phyloP scores from a whole-genome alignment of 2,888 invertebrate genomes.

The Polyommatus iphigenia region DNA sequence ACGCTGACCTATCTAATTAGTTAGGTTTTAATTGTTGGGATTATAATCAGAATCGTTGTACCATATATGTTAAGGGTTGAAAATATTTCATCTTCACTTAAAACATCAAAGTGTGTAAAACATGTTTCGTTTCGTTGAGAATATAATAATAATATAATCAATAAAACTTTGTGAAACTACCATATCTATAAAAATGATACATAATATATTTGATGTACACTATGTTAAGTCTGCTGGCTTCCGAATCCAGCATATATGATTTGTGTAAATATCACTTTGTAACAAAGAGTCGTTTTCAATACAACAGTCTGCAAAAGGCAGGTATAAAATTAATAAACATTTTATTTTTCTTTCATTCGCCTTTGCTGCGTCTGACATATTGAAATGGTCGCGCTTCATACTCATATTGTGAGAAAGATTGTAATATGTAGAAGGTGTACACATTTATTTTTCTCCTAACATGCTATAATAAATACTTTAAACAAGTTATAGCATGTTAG shows the following conservation, averaged over 20 bases:
- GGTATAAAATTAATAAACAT: background rate
- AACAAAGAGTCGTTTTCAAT: background rate
- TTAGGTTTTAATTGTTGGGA: background rate
- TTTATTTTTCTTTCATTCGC: background rate
- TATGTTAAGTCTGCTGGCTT: background rate
- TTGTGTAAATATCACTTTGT: background rate
- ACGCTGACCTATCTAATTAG: background rate
- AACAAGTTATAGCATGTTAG: too few species aligned
- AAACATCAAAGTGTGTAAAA: background rate
- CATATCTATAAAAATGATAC: background rate
- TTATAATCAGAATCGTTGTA: background rate
- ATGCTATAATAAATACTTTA: too few species aligned
- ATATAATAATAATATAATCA: too few species aligned
- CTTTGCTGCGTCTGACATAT: conserved; percentile 7
- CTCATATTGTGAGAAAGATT: background rate
- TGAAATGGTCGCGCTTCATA: background rate
- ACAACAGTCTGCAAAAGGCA: background rate
- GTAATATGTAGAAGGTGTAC: background rate
- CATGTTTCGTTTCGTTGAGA: too few species aligned
- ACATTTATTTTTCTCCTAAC: background rate
- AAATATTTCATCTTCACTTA: background rate
- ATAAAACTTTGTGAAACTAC: background rate
- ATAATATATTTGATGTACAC: background rate
- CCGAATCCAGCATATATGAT: background rate
- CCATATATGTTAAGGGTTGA: too few species aligned